A percentile compares a stretch with the other conserved stretches of the same genome.
phyloP scores from a whole-genome alignment of 2,797 vertebrate species.

The Gouania willdenowi region DNA sequence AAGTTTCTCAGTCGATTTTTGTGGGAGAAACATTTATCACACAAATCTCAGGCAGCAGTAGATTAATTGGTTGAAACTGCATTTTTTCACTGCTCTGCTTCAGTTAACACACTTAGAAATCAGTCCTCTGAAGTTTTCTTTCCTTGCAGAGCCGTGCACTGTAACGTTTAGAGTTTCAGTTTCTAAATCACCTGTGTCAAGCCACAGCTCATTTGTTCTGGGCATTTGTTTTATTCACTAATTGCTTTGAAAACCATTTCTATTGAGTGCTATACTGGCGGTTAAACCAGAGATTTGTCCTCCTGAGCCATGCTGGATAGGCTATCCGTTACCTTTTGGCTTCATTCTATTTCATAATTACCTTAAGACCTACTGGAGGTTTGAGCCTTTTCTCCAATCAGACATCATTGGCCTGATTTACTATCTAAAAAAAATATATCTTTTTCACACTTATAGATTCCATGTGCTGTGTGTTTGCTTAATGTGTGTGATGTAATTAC shows the following conservation, averaged over 20 bases:
- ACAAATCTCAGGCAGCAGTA: no score
- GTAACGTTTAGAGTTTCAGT: neutral
- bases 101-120: neutral
- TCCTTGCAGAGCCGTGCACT: neutral
- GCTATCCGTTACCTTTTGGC: neutral
- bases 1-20: no score
- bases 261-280: neutral
- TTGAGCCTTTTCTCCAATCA: no score
- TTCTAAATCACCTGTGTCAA: conserved; percentile 2
- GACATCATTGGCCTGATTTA: no score
- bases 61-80: no score
- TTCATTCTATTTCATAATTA: conserved; percentile 10
- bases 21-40: no score
- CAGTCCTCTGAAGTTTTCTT: neutral
- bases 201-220: neutral
- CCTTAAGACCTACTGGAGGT: conserved; percentile 5
- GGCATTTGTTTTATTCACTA: neutral
- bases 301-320: neutral
- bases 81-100: no score
- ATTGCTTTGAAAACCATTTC: conserved; percentile 4
- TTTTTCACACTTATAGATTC: no score
- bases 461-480: no score
- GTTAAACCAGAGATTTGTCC: conserved; percentile 1
- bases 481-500: no score
- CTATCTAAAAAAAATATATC: no score